Base-by-base conservation (phyloP, 2,888 invertebrate species). In the Alviniconcha strummeri region DNA sequence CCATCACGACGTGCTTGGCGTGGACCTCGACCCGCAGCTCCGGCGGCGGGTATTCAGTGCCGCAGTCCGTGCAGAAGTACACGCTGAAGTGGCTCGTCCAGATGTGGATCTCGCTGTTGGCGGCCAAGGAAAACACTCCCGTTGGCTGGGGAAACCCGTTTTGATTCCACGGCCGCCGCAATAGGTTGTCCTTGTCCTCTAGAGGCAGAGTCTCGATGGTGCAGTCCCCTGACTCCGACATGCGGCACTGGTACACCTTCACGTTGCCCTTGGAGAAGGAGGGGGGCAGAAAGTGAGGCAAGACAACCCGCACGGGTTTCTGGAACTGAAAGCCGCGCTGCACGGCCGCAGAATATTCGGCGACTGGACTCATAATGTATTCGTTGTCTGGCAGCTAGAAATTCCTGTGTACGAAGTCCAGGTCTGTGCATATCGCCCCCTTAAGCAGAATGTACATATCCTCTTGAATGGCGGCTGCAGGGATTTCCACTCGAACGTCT, bases 21-120 rank as follows among this genome's bases (percentile, higher is more conserved):
- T 56, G 74, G 52, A 75, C 74, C 72, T 57, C 54, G 36, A 81
- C 52, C n/a, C 8, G 11, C 74, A 81, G 54, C 64, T 81, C 81
- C 9, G 57, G 75, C 13, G 67, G 74, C 64, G 9, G 13, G 75
- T 60, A 64, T 1, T 4, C 54, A n/a, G n/a, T 60, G 7, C 60
- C 57, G 11, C 81, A 81, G 8, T n/a, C 72, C 17, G 75, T 75
- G 75, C 81, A 81, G 5, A 81, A 56, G 57, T 81, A 81, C n/a
- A 57, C 75, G 57, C 64, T 64, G 81, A 81, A 81, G 64, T 81
- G 81, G 74, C 52, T 36, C 9, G 81, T 81, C 36, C 60, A 9
- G 72, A 81, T 74, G n/a, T 71, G 71, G 71, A 71, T 71, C 71
- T 71, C n/a, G n/a, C n/a, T 71, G 17, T 71, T 4, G 13, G 8